Evolutionary conservation across 2,888 invertebrate genomes (phyloP).

Genomic region (Patella depressa): DNA sequence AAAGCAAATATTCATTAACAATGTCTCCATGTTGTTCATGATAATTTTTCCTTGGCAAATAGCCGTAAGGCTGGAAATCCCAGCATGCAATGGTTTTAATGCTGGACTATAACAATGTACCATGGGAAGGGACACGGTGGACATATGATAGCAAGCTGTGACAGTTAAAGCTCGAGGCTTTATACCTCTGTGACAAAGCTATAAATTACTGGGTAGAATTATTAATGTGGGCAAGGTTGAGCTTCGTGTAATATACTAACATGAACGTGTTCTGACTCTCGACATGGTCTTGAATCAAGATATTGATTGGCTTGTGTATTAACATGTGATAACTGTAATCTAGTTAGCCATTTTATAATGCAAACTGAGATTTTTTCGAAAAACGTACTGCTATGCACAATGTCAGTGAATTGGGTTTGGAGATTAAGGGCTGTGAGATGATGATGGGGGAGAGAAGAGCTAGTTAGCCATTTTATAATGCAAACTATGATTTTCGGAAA

Average conservation of each 20-base stretch:
- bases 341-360: neutral
- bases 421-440: too few relatives aligned
- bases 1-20: too few relatives aligned
- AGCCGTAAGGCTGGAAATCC: neutral
- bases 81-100: neutral
- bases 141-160: neutral
- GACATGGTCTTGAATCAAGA: neutral
- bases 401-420: too few relatives aligned
- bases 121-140: neutral
- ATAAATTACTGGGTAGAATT: conserved; percentile 3
- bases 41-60: too few relatives aligned
- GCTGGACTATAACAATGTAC: too few relatives aligned
- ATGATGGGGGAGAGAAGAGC: too few relatives aligned
- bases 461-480: neutral
- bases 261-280: conserved; percentile 1
- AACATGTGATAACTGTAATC: conserved; percentile 6
- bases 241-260: neutral
- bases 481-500: too few relatives aligned
- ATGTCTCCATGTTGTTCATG: too few relatives aligned
- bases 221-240: conserved; percentile 9
- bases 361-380: too few relatives aligned
- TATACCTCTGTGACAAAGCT: neutral
- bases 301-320: conserved; percentile 7
- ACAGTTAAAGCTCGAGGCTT: neutral
- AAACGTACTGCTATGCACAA: too few relatives aligned